Conservation (phyloP, 2,888 invertebrate genomes). For the Nowickia ferox region DNA sequence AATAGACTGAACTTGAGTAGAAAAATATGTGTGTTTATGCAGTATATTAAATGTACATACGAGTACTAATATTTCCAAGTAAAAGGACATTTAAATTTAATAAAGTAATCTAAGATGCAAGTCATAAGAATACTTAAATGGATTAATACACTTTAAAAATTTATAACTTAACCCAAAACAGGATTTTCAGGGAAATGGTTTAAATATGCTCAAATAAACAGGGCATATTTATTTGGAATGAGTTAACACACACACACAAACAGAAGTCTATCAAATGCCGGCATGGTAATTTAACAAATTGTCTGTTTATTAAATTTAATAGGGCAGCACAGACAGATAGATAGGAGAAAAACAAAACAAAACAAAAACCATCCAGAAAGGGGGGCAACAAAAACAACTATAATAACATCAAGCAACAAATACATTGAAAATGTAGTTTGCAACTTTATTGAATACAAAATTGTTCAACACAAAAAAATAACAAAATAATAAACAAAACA, state of each 20-base stretch:
- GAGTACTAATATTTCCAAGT: neutral
- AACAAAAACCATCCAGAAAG: neutral
- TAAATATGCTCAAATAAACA: constrained; percentile 6
- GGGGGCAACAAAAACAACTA: constrained; percentile 1
- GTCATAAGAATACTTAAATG: constrained; percentile 22
- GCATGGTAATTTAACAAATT: constrained; percentile 66
- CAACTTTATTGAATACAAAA: constrained; percentile 15
- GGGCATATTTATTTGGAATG: constrained; percentile 2
- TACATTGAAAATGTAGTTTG: constrained; percentile 7
- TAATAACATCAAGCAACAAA: neutral
- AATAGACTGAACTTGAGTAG: neutral
- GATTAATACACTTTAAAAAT: constrained; percentile 6
- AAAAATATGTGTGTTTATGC: neutral
- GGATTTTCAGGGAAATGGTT: constrained; percentile 13
- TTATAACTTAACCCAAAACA: constrained; percentile 3
- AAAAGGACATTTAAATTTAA: neutral
- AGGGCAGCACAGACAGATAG: constrained; percentile 31
- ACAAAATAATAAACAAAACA: neutral
- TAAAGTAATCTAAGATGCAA: constrained; percentile 8
- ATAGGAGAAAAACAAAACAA: neutral
- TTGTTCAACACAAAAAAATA: neutral
- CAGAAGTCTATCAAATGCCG: constrained; percentile 12
- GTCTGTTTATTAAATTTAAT: constrained; percentile 70
- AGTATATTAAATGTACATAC: neutral
- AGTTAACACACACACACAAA: neutral